Evolutionary conservation across 64 coral and sea anemone species (phyloP).

Genomic region (Platygyra sinensis): DNA sequence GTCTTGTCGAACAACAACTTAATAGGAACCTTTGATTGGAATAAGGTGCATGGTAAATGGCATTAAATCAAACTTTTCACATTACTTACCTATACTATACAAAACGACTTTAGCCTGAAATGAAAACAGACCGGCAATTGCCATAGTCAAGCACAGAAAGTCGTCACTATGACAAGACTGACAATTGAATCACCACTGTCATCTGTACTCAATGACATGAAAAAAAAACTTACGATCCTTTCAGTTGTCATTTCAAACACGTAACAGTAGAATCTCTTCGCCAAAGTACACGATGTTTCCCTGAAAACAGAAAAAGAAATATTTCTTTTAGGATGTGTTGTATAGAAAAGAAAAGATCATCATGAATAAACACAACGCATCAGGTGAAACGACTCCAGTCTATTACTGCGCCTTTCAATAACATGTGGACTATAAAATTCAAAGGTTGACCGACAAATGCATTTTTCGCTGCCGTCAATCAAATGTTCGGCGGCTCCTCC

Average conservation of each 20-base stretch:
- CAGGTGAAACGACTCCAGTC: no score
- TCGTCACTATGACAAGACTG: no score
- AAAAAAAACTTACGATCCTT: slow-evolving; percentile 72
- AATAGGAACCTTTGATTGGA: no score
- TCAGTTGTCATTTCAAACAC: slow-evolving; percentile 79
- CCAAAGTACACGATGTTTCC: slow-evolving; percentile 76
- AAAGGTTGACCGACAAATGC: no score
- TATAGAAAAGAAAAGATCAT: no score
- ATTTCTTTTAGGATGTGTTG: neutral
- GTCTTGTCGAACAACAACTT: no score
- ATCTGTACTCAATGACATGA: neutral
- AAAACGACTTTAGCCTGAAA: slow-evolving; percentile 81
- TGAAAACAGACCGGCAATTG: slow-evolving; percentile 12
- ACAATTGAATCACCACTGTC: neutral
- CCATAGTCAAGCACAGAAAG: neutral
- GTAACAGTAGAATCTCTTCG: slow-evolving; percentile 86
- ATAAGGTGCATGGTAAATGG: neutral
- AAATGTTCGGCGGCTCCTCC: no score
- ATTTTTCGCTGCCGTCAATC: no score
- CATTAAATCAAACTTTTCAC: neutral
- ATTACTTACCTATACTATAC: slow-evolving; percentile 83
- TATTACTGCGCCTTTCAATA: no score
- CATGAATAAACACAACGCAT: no score
- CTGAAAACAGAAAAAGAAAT: slow-evolving; percentile 21
- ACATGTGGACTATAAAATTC: no score